Conservation (phyloP, 2,888 invertebrate genomes). For the Chrysomela aeneicollis region DNA sequence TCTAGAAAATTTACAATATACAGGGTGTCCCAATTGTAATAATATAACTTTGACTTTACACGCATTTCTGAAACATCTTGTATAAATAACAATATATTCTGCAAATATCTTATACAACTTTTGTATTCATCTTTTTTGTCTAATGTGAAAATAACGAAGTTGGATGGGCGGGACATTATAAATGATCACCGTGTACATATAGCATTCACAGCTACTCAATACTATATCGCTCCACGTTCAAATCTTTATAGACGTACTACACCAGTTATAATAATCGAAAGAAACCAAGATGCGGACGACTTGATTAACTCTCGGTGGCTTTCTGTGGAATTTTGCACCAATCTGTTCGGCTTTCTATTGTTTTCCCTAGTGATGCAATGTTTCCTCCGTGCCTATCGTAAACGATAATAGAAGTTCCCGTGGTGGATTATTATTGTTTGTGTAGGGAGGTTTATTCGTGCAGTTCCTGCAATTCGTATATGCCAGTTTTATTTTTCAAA, state of each 20-base stretch:
- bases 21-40: no score
- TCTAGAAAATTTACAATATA: no score
- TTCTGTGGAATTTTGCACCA: slow-evolving; percentile 3
- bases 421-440: slow-evolving; percentile 2
- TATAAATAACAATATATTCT: no score
- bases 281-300: neutral
- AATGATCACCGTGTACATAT: no score
- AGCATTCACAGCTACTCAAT: no score
- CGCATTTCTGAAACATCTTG: no score
- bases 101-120: no score
- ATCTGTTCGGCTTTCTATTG: neutral
- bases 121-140: no score
- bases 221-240: neutral
- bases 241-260: neutral
- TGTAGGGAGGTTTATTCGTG: slow-evolving; percentile 5
- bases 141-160: no score
- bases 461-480: neutral
- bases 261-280: slow-evolving; percentile 10
- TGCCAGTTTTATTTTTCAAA: neutral
- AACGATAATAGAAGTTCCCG: neutral
- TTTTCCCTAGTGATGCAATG: slow-evolving; percentile 12
- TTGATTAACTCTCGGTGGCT: neutral
- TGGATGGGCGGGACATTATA: no score
- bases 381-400: slow-evolving; percentile 8
- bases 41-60: no score